Base-by-base conservation (phyloP, 2,797 vertebrate genomes). In the Rhinogobio ventralis region DNA sequence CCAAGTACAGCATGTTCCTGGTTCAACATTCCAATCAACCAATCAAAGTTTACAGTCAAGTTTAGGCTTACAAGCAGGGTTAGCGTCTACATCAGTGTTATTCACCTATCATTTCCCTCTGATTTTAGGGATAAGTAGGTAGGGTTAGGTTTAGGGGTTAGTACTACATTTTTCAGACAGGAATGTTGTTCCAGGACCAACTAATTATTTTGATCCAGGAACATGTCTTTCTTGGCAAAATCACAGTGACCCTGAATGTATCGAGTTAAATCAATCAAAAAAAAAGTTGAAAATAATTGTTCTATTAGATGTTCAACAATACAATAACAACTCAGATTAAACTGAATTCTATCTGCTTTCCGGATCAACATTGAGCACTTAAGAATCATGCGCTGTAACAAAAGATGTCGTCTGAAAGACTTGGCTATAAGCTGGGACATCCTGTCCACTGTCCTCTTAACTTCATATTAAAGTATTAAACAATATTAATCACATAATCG, bases 401-500 rank as follows among this genome's bases (percentile, higher is more conserved):
- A 60, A 73, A 73, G 33, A 62, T 55, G 25, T 72, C 11, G 4
- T 25, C 19, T 68, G 49, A 42, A 66, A 79, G 45, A 36, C 60
- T 14, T 23, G 4, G 77, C 20, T 79, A n/a, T 57, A 64, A 67
- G 53, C 72, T 73, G 13, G 45, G 46, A 57, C 62, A 75, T 51
- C 74, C 71, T 79, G 53, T 20, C 81, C 53, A 39, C 15, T 84
- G 78, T 82, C 69, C 28, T 84, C 79, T 82, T 49, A 83, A 42
- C 42, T 33, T 84, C 36, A 62, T 67, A 68, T 62, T 67, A 79
- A 67, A 75, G 82, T 86, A 87, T 89, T 87, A 89, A 67, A 74
- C 39, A 20, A 66, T 76, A 57, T 88, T 80, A 86, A 62, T 89
- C 71, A 86, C 72, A 51, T 86, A 88, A 84, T 86, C 77, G 30